Evolutionary conservation across 2,888 invertebrate genomes (phyloP).

Genomic region (Clivina fossor): DNA sequence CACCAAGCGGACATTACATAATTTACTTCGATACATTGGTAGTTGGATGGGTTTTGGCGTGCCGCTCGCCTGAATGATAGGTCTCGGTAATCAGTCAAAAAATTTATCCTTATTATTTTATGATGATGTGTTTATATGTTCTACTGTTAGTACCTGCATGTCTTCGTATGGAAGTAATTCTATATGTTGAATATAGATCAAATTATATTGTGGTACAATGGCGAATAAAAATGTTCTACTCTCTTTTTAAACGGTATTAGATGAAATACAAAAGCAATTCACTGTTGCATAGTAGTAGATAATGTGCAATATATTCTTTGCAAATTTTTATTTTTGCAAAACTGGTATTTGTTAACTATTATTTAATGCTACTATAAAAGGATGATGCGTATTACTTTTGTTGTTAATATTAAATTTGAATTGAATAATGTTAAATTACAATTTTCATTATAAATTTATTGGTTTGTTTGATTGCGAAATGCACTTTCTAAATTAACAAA

Average conservation of each 20-base stretch:
- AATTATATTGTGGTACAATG: slow-evolving; percentile 38
- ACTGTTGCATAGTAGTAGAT: too few relatives aligned
- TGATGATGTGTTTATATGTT: slow-evolving; percentile 16
- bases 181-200: slow-evolving; percentile 43
- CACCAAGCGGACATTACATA: slow-evolving; percentile 16
- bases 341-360: too few relatives aligned
- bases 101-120: slow-evolving; percentile 6
- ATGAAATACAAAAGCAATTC: too few relatives aligned
- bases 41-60: slow-evolving; percentile 7
- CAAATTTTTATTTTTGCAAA: neutral
- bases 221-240: slow-evolving; percentile 35
- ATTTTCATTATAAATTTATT: too few relatives aligned
- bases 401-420: too few relatives aligned
- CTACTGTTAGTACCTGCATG: slow-evolving; percentile 39
- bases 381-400: too few relatives aligned
- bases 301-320: neutral
- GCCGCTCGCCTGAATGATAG: slow-evolving; percentile 32
- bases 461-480: too few relatives aligned
- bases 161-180: slow-evolving; percentile 37
- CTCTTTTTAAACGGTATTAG: too few relatives aligned
- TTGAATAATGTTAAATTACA: too few relatives aligned
- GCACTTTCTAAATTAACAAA: too few relatives aligned
- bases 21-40: neutral
- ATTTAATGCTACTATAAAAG: too few relatives aligned
- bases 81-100: slow-evolving; percentile 4